Conservation (phyloP, 2,888 invertebrate species). For the Pyrochroa serraticornis region DNA sequence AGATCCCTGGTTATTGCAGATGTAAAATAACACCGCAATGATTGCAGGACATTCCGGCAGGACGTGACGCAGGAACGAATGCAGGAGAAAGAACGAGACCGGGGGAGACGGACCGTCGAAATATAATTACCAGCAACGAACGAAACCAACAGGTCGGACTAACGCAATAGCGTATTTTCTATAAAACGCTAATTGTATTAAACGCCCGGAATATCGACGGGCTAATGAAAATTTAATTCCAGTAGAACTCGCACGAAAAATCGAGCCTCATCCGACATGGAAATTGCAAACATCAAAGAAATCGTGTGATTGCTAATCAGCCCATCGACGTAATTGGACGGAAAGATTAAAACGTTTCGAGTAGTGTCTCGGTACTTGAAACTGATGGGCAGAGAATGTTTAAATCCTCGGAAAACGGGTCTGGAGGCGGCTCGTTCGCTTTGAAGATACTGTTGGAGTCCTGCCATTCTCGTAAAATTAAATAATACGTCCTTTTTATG, state of each 20-base stretch:
- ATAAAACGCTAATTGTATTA: slow-evolving; percentile 55
- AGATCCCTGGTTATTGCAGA: slow-evolving; percentile 38
- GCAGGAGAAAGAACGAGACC: slow-evolving; percentile 16
- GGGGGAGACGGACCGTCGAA: slow-evolving; percentile 35
- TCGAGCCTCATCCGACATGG: slow-evolving; percentile 47
- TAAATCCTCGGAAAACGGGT: too few species aligned
- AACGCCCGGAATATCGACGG: slow-evolving; percentile 54
- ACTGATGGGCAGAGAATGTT: too few species aligned
- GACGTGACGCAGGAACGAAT: slow-evolving; percentile 40
- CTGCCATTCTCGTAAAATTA: slow-evolving; percentile 32
- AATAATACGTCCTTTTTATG: slow-evolving; percentile 29
- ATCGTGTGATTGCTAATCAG: slow-evolving; percentile 45
- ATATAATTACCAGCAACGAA: slow-evolving; percentile 48
- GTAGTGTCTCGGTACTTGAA: slow-evolving; percentile 25
- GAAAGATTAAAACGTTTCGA: slow-evolving; percentile 38
- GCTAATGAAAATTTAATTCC: slow-evolving; percentile 56
- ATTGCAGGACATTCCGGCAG: slow-evolving; percentile 40
- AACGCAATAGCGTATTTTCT: slow-evolving; percentile 48
- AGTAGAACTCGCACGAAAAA: slow-evolving; percentile 45
- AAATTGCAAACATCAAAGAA: slow-evolving; percentile 47
- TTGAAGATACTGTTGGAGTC: slow-evolving; percentile 20
- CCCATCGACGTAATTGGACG: slow-evolving; percentile 42
- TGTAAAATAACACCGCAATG: slow-evolving; percentile 45
- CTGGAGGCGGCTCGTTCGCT: not conserved
- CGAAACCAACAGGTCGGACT: slow-evolving; percentile 52